These are phyloP conservation scores for Oscheius sp. DNA, from an alignment of 1,140 invertebrate genomes.

Conservation along the genomic window DNA sequence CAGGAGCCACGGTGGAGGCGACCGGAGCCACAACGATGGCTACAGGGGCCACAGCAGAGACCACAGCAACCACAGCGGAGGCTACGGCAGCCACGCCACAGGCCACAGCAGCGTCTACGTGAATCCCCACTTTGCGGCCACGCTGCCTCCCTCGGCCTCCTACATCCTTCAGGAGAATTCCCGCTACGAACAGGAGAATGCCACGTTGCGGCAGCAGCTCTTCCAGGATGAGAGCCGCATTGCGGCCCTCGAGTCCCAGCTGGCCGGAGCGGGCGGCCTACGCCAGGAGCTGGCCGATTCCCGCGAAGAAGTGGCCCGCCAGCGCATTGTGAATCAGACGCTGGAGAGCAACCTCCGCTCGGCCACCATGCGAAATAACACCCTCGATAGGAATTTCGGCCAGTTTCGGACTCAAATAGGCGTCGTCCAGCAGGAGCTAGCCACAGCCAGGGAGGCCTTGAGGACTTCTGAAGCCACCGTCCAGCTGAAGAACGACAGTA, in stretches of 20 bases:
- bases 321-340: no score
- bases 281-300: background rate
- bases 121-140: background rate
- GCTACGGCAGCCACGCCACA: no score
- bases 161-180: background rate
- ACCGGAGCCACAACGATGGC: no score
- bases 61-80: no score
- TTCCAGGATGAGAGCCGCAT: background rate
- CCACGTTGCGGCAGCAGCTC: background rate
- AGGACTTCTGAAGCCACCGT: background rate
- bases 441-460: background rate
- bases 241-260: background rate
- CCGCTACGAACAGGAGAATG: background rate
- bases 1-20: no score
- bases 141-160: no score
- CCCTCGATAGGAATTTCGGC: background rate
- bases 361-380: background rate
- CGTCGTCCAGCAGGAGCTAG: background rate
- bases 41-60: no score
- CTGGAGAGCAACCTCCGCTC: background rate
- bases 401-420: background rate
- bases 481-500: background rate
- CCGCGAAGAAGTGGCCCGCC: background rate
- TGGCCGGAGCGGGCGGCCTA: background rate
- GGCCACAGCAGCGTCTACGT: conserved; percentile 1